Evolutionary conservation across 1,140 invertebrate species (phyloP).

Genomic region (Catajapyx aquilonaris): DNA sequence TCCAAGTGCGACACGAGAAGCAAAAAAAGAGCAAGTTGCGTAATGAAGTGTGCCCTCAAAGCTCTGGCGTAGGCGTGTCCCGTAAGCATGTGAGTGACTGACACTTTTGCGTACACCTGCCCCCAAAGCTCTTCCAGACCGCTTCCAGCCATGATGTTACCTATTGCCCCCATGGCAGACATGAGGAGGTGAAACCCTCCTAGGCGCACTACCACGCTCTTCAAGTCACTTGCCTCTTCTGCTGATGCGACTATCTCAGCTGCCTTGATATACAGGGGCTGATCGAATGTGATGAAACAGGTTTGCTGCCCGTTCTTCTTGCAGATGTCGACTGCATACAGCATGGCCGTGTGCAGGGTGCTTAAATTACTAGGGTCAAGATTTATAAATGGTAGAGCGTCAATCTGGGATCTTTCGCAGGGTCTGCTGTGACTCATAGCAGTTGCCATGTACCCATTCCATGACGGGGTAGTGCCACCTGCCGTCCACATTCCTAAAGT

Average conservation of each 20-base stretch:
- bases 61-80: conserved; percentile 13
- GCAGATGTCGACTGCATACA: background rate
- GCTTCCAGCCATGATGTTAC: conserved; percentile 10
- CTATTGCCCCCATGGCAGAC: conserved; percentile 11
- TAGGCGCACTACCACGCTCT: conserved; percentile 5
- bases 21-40: no score
- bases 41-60: conserved; percentile 13
- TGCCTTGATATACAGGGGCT: conserved; percentile 7
- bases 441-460: background rate
- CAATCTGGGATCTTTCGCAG: background rate
- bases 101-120: conserved; percentile 3
- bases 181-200: conserved; percentile 12
- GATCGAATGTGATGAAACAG: conserved; percentile 9
- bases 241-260: conserved; percentile 1
- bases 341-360: background rate
- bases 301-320: background rate
- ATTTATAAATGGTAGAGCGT: background rate
- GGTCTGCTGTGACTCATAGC: background rate
- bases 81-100: conserved; percentile 12
- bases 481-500: background rate
- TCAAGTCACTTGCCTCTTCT: background rate
- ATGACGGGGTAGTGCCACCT: background rate
- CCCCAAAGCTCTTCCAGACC: conserved; percentile 10
- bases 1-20: background rate
- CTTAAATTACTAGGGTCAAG: background rate